Percentiles rank a stretch among this genome's conserved stretches.
These are phyloP conservation scores for Corynorhinus townsendii DNA, from an alignment of 2,113 vertebrate species.

Conservation along the genomic window DNA sequence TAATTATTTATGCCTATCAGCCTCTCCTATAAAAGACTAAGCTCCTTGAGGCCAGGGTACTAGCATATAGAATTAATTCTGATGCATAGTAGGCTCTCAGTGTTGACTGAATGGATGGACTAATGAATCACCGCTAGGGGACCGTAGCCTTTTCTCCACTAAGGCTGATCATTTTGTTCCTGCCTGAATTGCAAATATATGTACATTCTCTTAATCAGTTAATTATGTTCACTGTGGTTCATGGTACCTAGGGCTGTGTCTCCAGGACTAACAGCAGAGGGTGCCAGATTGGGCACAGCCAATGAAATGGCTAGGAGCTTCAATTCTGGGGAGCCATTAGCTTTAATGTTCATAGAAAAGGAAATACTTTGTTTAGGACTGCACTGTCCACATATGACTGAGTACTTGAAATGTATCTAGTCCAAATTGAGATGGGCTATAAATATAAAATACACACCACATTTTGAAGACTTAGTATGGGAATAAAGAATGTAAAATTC, in stretches of 20 bases:
- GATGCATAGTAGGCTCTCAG: neutral
- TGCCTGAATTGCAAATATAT: neutral
- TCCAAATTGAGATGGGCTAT: neutral
- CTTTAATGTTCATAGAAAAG: constrained; percentile 27
- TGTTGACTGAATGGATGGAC: neutral
- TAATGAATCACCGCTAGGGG: neutral
- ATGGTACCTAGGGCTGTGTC: constrained; percentile 21
- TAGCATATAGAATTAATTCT: neutral
- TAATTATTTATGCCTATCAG: neutral
- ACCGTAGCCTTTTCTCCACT: neutral
- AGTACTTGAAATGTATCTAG: neutral
- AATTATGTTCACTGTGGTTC: constrained; percentile 19
- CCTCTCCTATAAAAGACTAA: neutral
- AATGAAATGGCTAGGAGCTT: constrained; percentile 14
- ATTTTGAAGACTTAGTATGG: neutral
- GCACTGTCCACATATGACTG: neutral
- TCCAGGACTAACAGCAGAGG: constrained; percentile 16
- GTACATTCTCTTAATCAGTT: neutral
- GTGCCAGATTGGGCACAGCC: constrained; percentile 31
- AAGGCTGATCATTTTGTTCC: constrained; percentile 35
- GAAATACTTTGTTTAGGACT: neutral
- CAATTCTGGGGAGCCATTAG: neutral
- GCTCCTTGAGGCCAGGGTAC: neutral
- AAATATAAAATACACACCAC: neutral
- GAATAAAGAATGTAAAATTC: constrained; percentile 3